phyloP scores from a whole-genome alignment of 2,113 vertebrate genomes.

The Motacilla tschutschensis region DNA sequence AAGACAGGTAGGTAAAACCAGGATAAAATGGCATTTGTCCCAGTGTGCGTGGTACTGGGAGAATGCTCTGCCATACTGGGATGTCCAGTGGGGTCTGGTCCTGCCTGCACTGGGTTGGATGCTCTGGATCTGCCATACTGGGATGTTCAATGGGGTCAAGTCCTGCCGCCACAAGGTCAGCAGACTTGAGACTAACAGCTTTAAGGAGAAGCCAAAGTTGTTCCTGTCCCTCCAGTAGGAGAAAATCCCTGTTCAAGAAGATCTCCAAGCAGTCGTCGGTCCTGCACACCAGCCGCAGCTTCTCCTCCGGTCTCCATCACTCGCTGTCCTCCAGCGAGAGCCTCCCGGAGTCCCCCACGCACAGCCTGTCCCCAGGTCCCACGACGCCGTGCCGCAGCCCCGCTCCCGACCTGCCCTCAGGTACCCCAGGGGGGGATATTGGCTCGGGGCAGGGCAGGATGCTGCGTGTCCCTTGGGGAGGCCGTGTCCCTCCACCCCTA shows the following conservation, averaged over 20 bases:
- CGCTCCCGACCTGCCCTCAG: slow-evolving; percentile 80
- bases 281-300: slow-evolving; percentile 92
- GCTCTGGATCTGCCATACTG: not conserved
- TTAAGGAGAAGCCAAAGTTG: not conserved
- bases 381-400: slow-evolving; percentile 86
- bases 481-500: not conserved
- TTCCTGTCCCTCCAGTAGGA: slow-evolving; percentile 56
- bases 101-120: not conserved
- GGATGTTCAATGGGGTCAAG: not conserved
- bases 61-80: rapidly evolving
- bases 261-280: slow-evolving; percentile 89
- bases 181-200: not conserved
- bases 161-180: not conserved
- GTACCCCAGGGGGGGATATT: slow-evolving; percentile 7
- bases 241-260: slow-evolving; percentile 89
- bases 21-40: not conserved
- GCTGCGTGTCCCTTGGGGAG: not conserved
- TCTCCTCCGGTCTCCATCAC: slow-evolving; percentile 93
- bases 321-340: slow-evolving; percentile 95
- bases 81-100: rapidly evolving
- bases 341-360: slow-evolving; percentile 93
- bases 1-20: slow-evolving; percentile 80
- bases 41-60: rapidly evolving
- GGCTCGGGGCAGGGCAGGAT: not conserved
- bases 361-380: slow-evolving; percentile 91